Evolutionary conservation across 2,888 invertebrate species (phyloP).

Genomic region (Apoderus coryli): DNA sequence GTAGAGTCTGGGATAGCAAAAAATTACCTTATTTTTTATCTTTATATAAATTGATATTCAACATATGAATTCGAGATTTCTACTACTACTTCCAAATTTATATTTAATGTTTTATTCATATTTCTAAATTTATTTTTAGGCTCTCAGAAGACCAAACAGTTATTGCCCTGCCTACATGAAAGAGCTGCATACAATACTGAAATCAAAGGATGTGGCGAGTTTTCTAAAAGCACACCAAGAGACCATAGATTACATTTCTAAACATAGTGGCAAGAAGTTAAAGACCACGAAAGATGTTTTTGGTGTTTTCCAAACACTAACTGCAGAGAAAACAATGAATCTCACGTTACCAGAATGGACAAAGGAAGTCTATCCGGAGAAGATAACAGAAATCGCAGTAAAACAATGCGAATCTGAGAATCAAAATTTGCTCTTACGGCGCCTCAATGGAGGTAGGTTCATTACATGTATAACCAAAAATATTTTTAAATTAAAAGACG

Average conservation of each 20-base stretch:
- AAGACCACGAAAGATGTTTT: slow-evolving; percentile 22
- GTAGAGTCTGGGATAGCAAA: too few species aligned
- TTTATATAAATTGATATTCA: too few species aligned
- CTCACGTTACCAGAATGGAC: slow-evolving; percentile 34
- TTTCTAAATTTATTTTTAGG: slow-evolving; percentile 18
- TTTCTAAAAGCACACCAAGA: slow-evolving; percentile 20
- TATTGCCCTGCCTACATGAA: slow-evolving; percentile 28
- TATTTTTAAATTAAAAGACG: not conserved
- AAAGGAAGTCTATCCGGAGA: slow-evolving; percentile 25
- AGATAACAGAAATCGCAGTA: slow-evolving; percentile 27
- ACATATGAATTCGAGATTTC: too few species aligned
- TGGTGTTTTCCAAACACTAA: slow-evolving; percentile 27
- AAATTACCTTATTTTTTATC: too few species aligned
- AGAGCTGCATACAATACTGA: slow-evolving; percentile 22
- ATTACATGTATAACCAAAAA: slow-evolving; percentile 3
- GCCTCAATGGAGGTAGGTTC: slow-evolving; percentile 33
- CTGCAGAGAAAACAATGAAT: slow-evolving; percentile 27
- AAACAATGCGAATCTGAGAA: slow-evolving; percentile 32
- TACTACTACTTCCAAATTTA: too few species aligned
- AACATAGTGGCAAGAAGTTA: slow-evolving; percentile 23
- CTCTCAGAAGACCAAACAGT: slow-evolving; percentile 24
- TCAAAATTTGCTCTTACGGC: slow-evolving; percentile 26
- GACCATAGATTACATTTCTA: slow-evolving; percentile 22
- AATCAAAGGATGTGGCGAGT: slow-evolving; percentile 20
- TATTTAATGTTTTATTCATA: too few species aligned